Conservation (phyloP, 2,888 invertebrate genomes). For the Clanis bilineata region DNA sequence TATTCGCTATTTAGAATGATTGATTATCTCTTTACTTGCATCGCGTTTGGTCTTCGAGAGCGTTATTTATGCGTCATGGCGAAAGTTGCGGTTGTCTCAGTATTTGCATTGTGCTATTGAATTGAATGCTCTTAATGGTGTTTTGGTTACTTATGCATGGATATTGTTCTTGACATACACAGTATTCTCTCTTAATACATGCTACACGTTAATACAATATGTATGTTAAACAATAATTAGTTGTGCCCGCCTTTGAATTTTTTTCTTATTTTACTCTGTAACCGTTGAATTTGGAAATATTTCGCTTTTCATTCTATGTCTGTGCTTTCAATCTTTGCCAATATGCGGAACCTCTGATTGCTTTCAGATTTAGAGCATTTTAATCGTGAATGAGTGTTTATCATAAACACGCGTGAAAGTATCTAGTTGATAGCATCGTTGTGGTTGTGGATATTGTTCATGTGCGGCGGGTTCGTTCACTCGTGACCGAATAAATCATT, state of each 20-base stretch:
- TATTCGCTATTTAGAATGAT: conserved; percentile 39
- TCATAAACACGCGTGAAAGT: conserved; percentile 27
- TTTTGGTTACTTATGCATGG: not conserved
- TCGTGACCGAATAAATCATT: conserved; percentile 42
- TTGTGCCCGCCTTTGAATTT: too few species aligned
- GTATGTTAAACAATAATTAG: too few species aligned
- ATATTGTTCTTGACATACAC: not conserved
- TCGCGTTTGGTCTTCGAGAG: conserved; percentile 24
- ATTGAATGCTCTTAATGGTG: not conserved
- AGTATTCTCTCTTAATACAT: too few species aligned
- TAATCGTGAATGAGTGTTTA: conserved; percentile 2
- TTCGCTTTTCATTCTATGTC: not conserved
- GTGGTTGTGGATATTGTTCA: conserved; percentile 26
- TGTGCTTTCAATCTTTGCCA: too few species aligned
- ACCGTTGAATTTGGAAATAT: not conserved
- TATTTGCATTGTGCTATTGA: conserved; percentile 17
- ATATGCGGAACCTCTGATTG: not conserved
- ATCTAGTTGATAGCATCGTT: conserved; percentile 34
- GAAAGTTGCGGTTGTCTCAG: conserved; percentile 31
- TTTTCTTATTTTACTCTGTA: not conserved
- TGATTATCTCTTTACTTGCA: conserved; percentile 34
- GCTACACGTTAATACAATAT: too few species aligned
- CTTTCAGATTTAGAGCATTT: not conserved
- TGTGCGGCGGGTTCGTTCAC: conserved; percentile 42
- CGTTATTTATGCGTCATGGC: conserved; percentile 30